Evolutionary conservation across 64 coral and sea anemone species (phyloP).

Genomic region (Porites lutea): DNA sequence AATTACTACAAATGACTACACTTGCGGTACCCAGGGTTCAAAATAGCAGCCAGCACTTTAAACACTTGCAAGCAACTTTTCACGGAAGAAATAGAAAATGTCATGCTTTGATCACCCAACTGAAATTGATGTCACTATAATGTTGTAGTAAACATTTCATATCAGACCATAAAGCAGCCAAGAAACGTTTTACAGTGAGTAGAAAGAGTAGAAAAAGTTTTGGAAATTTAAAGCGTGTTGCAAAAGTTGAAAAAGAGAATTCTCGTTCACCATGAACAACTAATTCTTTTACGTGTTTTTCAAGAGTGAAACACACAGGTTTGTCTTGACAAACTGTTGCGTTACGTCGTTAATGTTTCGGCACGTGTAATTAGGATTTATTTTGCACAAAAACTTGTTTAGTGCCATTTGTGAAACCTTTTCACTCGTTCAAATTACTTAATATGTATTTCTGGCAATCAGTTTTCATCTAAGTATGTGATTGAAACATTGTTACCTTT

Average conservation of each 20-base stretch:
- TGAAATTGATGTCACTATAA: neutral
- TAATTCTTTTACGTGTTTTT: no score
- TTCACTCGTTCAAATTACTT: neutral
- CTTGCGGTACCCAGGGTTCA: neutral
- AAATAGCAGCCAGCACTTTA: neutral
- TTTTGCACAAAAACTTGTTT: slow-evolving; percentile 1
- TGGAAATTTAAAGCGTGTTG: neutral
- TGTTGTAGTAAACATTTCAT: neutral
- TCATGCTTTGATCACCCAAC: neutral
- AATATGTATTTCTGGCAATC: no score
- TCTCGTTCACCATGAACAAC: neutral
- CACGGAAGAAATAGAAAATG: no score
- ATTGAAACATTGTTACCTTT: no score
- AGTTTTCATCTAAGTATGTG: no score
- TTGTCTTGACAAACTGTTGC: neutral
- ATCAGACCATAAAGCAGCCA: neutral
- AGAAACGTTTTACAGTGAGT: no score
- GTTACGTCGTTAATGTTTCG: neutral
- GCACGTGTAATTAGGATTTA: neutral
- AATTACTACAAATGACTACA: no score
- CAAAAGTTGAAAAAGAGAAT: neutral
- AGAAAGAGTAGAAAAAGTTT: neutral
- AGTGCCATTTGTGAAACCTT: neutral
- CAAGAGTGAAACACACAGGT: neutral
- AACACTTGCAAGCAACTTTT: neutral